phyloP scores from a whole-genome alignment of 2,797 vertebrate genomes.

The Pipistrellus pipistrellus region DNA sequence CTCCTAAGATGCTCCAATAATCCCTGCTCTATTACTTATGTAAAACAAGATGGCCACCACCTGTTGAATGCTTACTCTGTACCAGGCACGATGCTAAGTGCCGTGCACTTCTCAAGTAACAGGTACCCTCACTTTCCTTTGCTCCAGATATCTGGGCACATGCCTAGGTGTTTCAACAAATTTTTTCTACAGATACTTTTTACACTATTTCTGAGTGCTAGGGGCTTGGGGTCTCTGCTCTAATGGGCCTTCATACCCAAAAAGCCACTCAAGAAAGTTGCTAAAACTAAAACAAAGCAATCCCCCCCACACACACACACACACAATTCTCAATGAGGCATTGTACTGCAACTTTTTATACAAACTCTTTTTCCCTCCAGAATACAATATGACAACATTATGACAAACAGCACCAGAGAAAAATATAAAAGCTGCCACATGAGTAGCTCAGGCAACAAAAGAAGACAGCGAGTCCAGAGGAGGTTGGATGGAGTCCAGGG shows the following conservation, averaged over 20 bases:
- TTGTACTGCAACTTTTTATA: background rate
- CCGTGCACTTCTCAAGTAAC: background rate
- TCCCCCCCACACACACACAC: no score
- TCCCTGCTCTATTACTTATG: background rate
- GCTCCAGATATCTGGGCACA: background rate
- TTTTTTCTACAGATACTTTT: background rate
- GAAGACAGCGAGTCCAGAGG: background rate
- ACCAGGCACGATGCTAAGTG: background rate
- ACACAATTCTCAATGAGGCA: background rate
- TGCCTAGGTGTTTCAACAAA: background rate
- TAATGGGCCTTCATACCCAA: background rate
- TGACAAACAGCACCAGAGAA: background rate
- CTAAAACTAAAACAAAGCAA: background rate
- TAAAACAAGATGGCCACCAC: background rate
- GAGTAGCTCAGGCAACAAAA: background rate
- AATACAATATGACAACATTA: background rate
- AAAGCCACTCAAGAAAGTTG: slow-evolving; percentile 34
- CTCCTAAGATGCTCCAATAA: background rate
- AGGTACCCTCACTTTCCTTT: background rate
- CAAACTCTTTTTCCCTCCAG: background rate
- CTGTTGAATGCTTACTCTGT: background rate
- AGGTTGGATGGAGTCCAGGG: background rate
- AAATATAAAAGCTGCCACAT: background rate
- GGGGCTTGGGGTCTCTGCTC: background rate
- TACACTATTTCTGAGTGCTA: background rate